phyloP scores from a whole-genome alignment of 2,888 invertebrate genomes.

The Ichneumon xanthorius region DNA sequence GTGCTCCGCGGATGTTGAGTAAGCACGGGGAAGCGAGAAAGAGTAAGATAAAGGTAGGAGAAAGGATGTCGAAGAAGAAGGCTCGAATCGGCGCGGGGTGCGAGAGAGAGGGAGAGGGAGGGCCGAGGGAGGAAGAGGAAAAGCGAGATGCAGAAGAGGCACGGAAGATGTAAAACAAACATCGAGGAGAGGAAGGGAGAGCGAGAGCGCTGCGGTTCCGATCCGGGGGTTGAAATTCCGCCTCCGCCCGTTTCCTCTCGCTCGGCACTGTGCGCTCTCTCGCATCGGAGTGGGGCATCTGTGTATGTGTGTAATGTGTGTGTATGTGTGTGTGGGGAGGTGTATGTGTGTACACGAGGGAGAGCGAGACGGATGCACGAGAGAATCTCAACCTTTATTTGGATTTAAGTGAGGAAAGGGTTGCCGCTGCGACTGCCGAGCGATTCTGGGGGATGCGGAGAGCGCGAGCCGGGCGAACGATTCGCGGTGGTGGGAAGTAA shows the following conservation, averaged over 20 bases:
- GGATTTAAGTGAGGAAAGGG: constrained; percentile 82
- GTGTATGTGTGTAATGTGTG: not conserved
- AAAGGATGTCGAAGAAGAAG: constrained; percentile 64
- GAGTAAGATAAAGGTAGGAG: constrained; percentile 47
- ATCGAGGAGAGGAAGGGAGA: constrained; percentile 68
- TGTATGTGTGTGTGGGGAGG: too few species aligned
- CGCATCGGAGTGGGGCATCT: constrained; percentile 26
- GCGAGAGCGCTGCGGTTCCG: constrained; percentile 73
- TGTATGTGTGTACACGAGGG: constrained; percentile 33
- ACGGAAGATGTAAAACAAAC: constrained; percentile 71
- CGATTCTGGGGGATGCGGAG: constrained; percentile 46
- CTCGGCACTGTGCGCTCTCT: constrained; percentile 16
- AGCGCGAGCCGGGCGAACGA: constrained; percentile 66
- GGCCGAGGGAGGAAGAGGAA: constrained; percentile 59
- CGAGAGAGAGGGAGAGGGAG: constrained; percentile 29
- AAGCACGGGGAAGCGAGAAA: constrained; percentile 72
- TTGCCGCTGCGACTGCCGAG: constrained; percentile 71
- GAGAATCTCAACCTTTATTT: constrained; percentile 83
- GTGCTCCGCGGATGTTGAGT: constrained; percentile 64
- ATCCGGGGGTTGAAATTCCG: constrained; percentile 74
- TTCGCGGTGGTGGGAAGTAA: constrained; percentile 38
- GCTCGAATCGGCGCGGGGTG: constrained; percentile 51
- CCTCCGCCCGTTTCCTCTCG: constrained; percentile 34
- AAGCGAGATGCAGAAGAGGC: constrained; percentile 67
- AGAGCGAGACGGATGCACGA: constrained; percentile 62